These are phyloP conservation scores for Listrodromus nycthemerus DNA, from an alignment of 2,888 invertebrate species.

Conservation along the genomic window DNA sequence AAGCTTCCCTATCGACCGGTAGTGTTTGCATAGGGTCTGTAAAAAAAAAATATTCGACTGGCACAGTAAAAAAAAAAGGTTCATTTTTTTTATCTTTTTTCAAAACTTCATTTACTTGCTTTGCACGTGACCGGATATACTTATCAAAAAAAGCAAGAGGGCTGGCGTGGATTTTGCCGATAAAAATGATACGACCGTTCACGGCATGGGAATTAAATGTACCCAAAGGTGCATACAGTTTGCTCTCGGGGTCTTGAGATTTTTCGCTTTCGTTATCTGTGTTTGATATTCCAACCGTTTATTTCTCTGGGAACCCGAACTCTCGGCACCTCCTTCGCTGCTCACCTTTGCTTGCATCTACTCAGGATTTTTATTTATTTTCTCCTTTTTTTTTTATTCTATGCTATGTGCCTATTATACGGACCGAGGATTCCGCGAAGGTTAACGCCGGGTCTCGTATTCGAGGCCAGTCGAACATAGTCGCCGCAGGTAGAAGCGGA, in stretches of 20 bases:
- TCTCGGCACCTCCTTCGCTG: not conserved
- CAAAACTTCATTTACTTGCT: constrained; percentile 63
- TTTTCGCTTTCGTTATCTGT: constrained; percentile 66
- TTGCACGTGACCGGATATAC: constrained; percentile 78
- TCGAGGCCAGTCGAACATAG: constrained; percentile 61
- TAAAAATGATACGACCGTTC: constrained; percentile 64
- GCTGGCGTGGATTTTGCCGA: constrained; percentile 66
- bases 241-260: constrained; percentile 43
- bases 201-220: constrained; percentile 30
- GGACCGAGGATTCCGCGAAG: constrained; percentile 55
- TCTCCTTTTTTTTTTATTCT: not conserved
- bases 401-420: not conserved
- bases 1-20: constrained; percentile 17
- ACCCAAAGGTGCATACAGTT: constrained; percentile 40
- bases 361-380: not conserved
- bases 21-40: constrained; percentile 6
- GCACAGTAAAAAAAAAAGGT: not conserved
- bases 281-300: constrained; percentile 58
- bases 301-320: constrained; percentile 30
- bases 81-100: constrained; percentile 16
- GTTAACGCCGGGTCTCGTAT: constrained; percentile 59
- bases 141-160: constrained; percentile 73
- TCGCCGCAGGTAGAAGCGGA: constrained; percentile 63
- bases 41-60: not conserved
- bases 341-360: not conserved